Evolutionary conservation across 2,113 vertebrate genomes (phyloP).

Genomic region (Nanorana parkeri): DNA sequence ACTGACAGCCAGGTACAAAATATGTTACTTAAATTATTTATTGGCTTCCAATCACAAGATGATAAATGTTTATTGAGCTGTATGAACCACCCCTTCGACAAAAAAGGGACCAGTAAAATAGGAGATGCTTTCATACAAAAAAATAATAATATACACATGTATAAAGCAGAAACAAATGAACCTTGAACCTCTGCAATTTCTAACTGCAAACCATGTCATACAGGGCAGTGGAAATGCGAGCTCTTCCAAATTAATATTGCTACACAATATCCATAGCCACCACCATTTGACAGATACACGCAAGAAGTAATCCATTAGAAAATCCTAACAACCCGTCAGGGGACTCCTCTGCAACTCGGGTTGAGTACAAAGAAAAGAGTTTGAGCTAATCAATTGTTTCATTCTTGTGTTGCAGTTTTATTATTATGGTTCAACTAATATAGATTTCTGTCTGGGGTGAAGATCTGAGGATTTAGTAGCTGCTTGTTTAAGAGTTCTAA

Average conservation of each 20-base stretch:
- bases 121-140: too few relatives aligned
- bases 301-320: slow-evolving; percentile 40
- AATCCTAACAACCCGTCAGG: slow-evolving; percentile 52
- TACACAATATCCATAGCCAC: background rate
- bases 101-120: too few relatives aligned
- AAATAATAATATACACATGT: too few relatives aligned
- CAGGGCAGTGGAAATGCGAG: background rate
- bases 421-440: slow-evolving; percentile 15
- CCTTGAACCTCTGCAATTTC: too few relatives aligned
- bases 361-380: background rate
- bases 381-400: slow-evolving; percentile 3
- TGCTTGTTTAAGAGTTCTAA: background rate
- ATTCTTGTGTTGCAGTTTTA: slow-evolving; percentile 1
- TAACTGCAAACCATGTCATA: too few relatives aligned
- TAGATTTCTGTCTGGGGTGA: background rate
- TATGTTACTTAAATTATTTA: too few relatives aligned
- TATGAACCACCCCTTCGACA: too few relatives aligned
- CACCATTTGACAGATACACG: background rate
- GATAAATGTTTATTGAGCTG: too few relatives aligned
- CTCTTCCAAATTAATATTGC: background rate
- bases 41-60: too few relatives aligned
- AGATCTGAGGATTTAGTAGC: background rate
- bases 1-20: too few relatives aligned
- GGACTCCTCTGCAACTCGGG: slow-evolving; percentile 39
- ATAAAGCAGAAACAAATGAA: too few relatives aligned